These are phyloP conservation scores for Monochamus alternatus DNA, from an alignment of 2,888 invertebrate genomes.

Conservation along the genomic window DNA sequence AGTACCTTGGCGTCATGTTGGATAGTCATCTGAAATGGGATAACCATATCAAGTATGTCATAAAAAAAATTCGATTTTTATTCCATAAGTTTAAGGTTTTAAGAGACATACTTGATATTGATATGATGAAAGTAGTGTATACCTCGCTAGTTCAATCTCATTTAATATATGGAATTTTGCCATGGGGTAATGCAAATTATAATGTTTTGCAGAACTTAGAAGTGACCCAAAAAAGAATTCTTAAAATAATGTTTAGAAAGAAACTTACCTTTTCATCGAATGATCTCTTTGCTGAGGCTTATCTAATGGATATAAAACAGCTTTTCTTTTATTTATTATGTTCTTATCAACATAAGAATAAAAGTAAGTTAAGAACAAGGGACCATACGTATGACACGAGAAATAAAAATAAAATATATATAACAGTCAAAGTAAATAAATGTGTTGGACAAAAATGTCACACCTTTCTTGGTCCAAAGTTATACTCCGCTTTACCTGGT, in stretches of 20 bases:
- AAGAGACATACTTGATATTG: conserved; percentile 25
- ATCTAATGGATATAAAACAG: too few relatives aligned
- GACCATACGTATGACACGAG: too few relatives aligned
- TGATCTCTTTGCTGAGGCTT: conserved; percentile 8
- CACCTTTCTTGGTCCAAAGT: too few relatives aligned
- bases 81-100: conserved; percentile 18
- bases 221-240: conserved; percentile 6
- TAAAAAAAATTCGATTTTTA: conserved; percentile 5
- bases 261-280: conserved; percentile 18
- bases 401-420: too few relatives aligned
- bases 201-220: neutral
- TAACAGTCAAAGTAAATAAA: too few relatives aligned
- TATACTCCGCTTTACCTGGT: too few relatives aligned
- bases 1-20: conserved; percentile 12
- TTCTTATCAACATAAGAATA: too few relatives aligned
- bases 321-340: too few relatives aligned
- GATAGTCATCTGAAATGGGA: conserved; percentile 25
- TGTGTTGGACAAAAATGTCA: too few relatives aligned
- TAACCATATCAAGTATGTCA: conserved; percentile 2
- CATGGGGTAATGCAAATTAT: conserved; percentile 8
- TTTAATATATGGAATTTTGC: conserved; percentile 23
- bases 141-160: conserved; percentile 12
- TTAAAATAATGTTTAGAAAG: conserved; percentile 22
- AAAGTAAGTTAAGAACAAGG: too few relatives aligned
- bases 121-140: conserved; percentile 15